Base-by-base conservation (phyloP, 2,113 vertebrate genomes). In the Sylvilagus bachmani region DNA sequence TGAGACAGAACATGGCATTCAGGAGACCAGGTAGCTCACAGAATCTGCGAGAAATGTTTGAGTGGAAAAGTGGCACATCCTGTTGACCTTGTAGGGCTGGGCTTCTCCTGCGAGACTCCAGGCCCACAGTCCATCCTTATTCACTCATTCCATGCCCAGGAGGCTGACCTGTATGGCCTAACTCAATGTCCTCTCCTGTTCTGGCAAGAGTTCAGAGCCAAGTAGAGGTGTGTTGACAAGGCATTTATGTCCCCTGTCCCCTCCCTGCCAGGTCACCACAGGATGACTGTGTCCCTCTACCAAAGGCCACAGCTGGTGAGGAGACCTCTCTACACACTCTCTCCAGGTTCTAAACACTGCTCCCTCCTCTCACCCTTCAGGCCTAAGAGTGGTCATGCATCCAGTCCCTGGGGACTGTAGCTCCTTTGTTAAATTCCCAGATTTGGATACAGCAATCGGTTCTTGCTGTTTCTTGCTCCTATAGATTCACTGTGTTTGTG, bases 131-230 rank as follows among this genome's bases (percentile, higher is more conserved):
- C 13, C 51, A 9, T 49, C 74, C 36, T 86, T 36, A 78, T 49
- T 24, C 58, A 31, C 49, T n/a, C n/a, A 14, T 61, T 73, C 62
- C 66, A 10, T 62, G 80, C 38, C 36, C 51, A 24, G 70, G 19
- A 89, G 64, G 24, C 88, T 86, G 70, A 74, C 24, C 93, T 10
- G 2, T 7, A 13, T 31, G 71, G 51, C 66, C 77, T 38, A 78
- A 27, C 51, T 69, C 86, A 7, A 0, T 84, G 82, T 75, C 49
- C 53, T 70, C 64, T 80, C 71, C 58, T 53, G 51, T 25, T 21
- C 61, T 96, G 91, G 89, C 66, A 92, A 27, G 21, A 95, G 93
- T 94, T 94, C 93, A 96, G 89, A 95, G 77, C 62, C 64, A 92
- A 58, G 58, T 49, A 33, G 61, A 81, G n/a, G 70, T n/a, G 21